These are phyloP conservation scores for Merodon equestris DNA, from an alignment of 2,888 invertebrate species.

Conservation along the genomic window DNA sequence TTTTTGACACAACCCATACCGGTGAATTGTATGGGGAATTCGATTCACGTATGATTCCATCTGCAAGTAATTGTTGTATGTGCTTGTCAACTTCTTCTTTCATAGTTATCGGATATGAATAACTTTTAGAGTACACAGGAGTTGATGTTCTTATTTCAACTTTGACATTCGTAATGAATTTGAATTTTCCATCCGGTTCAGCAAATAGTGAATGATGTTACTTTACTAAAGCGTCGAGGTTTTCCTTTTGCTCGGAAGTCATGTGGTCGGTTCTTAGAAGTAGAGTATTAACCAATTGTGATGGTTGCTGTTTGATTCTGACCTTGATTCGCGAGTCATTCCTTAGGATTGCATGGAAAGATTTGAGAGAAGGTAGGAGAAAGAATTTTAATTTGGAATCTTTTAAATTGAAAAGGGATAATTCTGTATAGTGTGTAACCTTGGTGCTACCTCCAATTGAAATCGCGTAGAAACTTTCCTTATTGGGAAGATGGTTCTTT, in stretches of 20 bases:
- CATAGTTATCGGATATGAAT: conserved; percentile 23
- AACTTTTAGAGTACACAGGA: conserved; percentile 28
- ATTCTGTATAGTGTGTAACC: conserved; percentile 47
- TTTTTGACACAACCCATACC: conserved; percentile 7
- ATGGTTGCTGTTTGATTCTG: conserved; percentile 1
- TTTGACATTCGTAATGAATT: conserved; percentile 15
- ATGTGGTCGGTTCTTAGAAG: conserved; percentile 9
- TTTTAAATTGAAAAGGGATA: conserved; percentile 27
- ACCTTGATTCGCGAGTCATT: conserved; percentile 29
- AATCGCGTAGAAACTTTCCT: conserved; percentile 49
- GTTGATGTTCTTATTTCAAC: conserved; percentile 21
- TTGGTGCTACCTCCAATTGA: too few relatives aligned
- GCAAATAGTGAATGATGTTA: not conserved
- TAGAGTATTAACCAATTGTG: conserved; percentile 9
- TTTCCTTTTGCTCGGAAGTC: not conserved
- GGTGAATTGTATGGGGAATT: conserved; percentile 25
- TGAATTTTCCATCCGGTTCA: not conserved
- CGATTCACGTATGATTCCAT: too few relatives aligned
- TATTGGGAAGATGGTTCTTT: conserved; percentile 36
- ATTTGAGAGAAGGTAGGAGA: conserved; percentile 30
- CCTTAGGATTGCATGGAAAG: conserved; percentile 46
- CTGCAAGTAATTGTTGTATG: conserved; percentile 16
- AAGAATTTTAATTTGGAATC: conserved; percentile 43
- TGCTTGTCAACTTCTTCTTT: conserved; percentile 38
- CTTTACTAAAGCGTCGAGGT: not conserved